A percentile compares a stretch with the other conserved stretches of the same genome.
phyloP scores from a whole-genome alignment of 2,113 vertebrate genomes.

The Antechinus flavipes region DNA sequence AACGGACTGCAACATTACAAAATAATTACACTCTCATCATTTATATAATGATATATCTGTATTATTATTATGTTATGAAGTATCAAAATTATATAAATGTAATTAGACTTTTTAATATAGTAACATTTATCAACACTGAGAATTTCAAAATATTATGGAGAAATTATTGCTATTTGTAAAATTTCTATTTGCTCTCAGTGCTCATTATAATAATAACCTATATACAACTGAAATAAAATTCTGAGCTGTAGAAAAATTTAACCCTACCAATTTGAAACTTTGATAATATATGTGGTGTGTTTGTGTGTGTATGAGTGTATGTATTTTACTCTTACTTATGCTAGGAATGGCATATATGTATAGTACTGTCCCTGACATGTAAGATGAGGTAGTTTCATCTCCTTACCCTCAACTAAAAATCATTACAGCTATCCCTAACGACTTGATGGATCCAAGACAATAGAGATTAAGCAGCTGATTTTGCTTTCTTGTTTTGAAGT shows the following conservation, averaged over 20 bases:
- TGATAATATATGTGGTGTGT: background rate
- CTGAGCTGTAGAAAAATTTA: background rate
- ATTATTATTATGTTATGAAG: background rate
- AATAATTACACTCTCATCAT: background rate
- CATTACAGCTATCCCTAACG: background rate
- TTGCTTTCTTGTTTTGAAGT: background rate
- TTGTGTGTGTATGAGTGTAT: too few species aligned
- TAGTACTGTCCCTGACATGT: background rate
- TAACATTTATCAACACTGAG: constrained; percentile 13
- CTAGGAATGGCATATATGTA: background rate
- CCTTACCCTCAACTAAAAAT: background rate
- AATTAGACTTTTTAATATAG: background rate
- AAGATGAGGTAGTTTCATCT: background rate
- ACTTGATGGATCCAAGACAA: background rate
- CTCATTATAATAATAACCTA: background rate
- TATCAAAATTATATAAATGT: background rate
- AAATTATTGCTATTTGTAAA: background rate
- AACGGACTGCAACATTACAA: constrained; percentile 57
- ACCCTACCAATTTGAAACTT: background rate
- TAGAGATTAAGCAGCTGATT: background rate
- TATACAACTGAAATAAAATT: background rate
- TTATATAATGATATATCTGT: background rate
- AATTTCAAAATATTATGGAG: background rate
- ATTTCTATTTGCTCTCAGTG: background rate
- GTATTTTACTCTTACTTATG: background rate